These are phyloP conservation scores for Drosophila cognata DNA, from an alignment of 2,888 invertebrate genomes.

Conservation along the genomic window DNA sequence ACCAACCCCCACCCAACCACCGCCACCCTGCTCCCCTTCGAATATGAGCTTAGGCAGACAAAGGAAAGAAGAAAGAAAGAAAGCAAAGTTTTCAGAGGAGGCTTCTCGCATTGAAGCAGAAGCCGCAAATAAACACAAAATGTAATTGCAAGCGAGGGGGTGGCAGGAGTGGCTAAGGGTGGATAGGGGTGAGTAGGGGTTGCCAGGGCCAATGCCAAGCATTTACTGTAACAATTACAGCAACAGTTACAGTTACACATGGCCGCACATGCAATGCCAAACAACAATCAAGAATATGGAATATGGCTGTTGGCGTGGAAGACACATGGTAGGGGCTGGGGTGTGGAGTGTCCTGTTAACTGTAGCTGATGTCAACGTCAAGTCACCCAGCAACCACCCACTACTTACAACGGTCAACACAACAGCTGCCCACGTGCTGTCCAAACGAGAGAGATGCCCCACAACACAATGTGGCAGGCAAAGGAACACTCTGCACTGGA, in stretches of 20 bases:
- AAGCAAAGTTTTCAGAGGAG: conserved; percentile 40
- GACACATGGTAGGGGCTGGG: background rate
- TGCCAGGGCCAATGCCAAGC: conserved; percentile 35
- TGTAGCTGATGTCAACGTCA: background rate
- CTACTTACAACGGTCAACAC: conserved; percentile 11
- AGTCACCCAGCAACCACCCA: background rate
- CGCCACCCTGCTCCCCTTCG: background rate
- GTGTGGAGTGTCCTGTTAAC: background rate
- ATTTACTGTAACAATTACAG: conserved; percentile 39
- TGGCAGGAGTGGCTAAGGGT: background rate
- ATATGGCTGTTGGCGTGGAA: background rate
- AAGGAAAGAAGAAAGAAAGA: conserved; percentile 1
- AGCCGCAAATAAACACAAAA: conserved; percentile 73
- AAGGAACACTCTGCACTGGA: background rate
- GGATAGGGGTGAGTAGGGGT: background rate
- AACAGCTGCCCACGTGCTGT: conserved; percentile 7
- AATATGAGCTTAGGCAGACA: conserved; percentile 41
- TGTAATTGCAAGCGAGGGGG: conserved; percentile 61
- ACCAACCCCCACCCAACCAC: background rate
- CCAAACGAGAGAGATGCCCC: conserved; percentile 7
- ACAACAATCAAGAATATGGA: conserved; percentile 47
- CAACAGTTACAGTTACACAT: conserved; percentile 43
- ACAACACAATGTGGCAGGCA: conserved; percentile 1
- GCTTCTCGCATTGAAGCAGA: conserved; percentile 43
- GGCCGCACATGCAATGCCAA: conserved; percentile 47